Percentiles rank a stretch among this genome's conserved stretches.
Evolutionary conservation across 2,113 vertebrate genomes (phyloP).

Genomic region (Montifringilla adamsi): DNA sequence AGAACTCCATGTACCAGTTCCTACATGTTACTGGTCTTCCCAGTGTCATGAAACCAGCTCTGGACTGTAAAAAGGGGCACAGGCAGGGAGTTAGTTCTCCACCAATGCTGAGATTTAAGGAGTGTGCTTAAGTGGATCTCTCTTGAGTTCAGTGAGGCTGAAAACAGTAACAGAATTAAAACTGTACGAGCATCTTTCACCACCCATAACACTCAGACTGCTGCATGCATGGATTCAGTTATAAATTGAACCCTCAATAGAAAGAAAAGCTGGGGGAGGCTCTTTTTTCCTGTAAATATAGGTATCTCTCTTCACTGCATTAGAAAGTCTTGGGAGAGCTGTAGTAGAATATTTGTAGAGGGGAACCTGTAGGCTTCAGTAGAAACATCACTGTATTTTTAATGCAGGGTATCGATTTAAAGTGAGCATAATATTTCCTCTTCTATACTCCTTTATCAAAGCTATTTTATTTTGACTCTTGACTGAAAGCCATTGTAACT

Average conservation of each 20-base stretch:
- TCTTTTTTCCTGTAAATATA: neutral
- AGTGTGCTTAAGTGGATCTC: neutral
- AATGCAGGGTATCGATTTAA: neutral
- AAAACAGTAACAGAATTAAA: neutral
- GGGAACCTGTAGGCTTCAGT: neutral
- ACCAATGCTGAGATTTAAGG: neutral
- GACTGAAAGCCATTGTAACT: neutral
- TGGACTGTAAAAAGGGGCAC: neutral
- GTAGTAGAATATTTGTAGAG: neutral
- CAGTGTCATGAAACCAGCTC: neutral
- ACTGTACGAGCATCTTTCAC: fast-evolving
- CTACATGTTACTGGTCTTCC: neutral
- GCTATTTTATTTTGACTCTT: neutral
- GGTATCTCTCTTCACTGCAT: neutral
- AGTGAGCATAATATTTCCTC: neutral
- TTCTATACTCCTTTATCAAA: neutral
- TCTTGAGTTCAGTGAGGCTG: neutral
- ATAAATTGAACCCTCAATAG: neutral
- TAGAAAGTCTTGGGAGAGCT: neutral
- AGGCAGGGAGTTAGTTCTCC: neutral
- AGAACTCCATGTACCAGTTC: neutral
- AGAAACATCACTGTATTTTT: neutral
- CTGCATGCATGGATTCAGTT: neutral
- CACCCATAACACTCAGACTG: neutral
- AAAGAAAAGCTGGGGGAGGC: neutral